Base-by-base conservation (phyloP, 2,888 invertebrate genomes). In the Troides oblongomaculatus region DNA sequence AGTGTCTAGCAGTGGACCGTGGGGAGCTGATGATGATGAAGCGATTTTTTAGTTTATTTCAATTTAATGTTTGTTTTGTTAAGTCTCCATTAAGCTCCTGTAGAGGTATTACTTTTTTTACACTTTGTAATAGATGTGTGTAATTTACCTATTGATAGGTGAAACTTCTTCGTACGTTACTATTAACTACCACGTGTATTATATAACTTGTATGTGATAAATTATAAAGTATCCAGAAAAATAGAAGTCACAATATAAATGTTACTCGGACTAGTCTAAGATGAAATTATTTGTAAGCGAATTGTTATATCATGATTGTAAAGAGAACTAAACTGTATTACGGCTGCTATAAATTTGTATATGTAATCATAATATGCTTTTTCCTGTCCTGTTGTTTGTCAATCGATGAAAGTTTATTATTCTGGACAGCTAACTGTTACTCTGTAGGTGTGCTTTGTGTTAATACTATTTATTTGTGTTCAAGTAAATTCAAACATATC, bases 211-310 rank as follows among this genome's bases (percentile, higher is more conserved):
- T 50, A 50, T 14, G 50, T 50, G 50, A 50, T 50, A 50, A 17
- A 50, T 17, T 2, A 5, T 50, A 50, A 50, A 14, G 50, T 50
- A 50, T 17, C 5, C 18, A 14, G 50, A 50, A 50, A 17, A 50
- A 12, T 18, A 17, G 50, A 50, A 57, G 53, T 63, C 53, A 56
- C 63, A 53, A 63, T 25, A 63, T 50, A 18, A 63, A 63, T 63
- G 30, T 25, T 63, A 14, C 5, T 53, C 21, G 21, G 23, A 36
- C 64, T 64, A 64, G 64, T 64, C 57, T 64, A 64, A 58, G 43
- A 57, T 23, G 39, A 64, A 39, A 56, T 64, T 57, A 57, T 64
- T 64, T 39, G 36, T 64, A 64, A 64, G 64, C 30, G 17, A 57
- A 39, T 64, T 39, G 64, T 64, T 64, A 64, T 64, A 50, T 50